Percentiles rank a stretch among this genome's conserved stretches.
Conservation (phyloP, 2,113 vertebrate genomes). For the Plotosus lineatus region DNA sequence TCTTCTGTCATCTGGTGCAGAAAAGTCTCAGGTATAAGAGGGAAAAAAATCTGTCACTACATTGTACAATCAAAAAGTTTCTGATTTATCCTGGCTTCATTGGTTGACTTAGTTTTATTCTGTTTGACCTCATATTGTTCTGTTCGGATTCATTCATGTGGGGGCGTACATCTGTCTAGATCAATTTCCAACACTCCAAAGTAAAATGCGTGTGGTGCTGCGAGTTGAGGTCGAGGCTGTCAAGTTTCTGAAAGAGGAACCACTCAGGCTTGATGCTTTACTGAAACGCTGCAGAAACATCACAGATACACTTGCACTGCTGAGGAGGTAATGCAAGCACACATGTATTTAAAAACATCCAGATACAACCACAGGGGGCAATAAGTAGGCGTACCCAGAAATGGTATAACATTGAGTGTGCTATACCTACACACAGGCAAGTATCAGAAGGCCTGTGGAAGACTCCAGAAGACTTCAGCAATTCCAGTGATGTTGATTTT, state of each 20-base stretch:
- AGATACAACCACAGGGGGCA: not conserved
- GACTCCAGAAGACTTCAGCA: slow-evolving; percentile 75
- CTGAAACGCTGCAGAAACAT: slow-evolving; percentile 92
- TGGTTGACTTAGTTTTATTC: no score
- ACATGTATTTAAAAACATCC: not conserved
- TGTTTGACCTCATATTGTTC: not conserved
- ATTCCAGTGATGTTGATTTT: slow-evolving; percentile 70
- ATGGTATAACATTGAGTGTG: not conserved
- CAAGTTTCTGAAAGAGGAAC: slow-evolving; percentile 98
- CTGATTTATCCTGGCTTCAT: no score
- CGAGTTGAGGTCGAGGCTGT: slow-evolving; percentile 96
- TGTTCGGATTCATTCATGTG: not conserved
- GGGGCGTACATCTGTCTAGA: slow-evolving; percentile 68
- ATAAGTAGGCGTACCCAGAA: not conserved
- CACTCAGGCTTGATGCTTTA: slow-evolving; percentile 88
- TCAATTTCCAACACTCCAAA: slow-evolving; percentile 95
- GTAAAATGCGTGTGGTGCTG: slow-evolving; percentile 96
- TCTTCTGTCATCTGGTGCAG: no score
- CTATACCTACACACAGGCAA: slow-evolving; percentile 38
- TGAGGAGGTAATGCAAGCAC: slow-evolving; percentile 68
- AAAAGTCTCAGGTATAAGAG: no score
- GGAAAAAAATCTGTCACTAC: no score
- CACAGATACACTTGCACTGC: slow-evolving; percentile 77
- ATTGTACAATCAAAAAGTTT: no score
- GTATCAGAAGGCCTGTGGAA: slow-evolving; percentile 76